Conservation (phyloP, 2,888 invertebrate genomes). For the Drosophila tripunctata region DNA sequence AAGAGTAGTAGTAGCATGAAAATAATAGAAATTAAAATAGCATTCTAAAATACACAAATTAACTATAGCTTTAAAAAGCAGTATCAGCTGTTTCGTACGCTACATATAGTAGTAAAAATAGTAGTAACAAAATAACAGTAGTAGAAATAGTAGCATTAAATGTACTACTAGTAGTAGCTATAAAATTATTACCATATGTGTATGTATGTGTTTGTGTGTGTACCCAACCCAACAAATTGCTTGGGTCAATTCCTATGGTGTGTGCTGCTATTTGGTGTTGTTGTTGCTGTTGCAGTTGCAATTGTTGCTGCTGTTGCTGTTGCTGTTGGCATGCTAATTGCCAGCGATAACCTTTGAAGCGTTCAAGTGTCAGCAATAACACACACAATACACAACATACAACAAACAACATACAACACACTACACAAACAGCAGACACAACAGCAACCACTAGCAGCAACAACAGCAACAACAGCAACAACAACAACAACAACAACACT, state of each 20-base stretch:
- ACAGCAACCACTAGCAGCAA: background rate
- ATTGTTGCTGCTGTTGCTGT: conserved; percentile 14
- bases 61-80: too few species aligned
- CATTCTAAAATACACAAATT: too few species aligned
- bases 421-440: conserved; percentile 11
- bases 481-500: conserved; percentile 15
- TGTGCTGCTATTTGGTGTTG: conserved; percentile 3
- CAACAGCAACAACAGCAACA: background rate
- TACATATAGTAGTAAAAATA: too few species aligned
- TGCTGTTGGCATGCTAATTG: conserved; percentile 61
- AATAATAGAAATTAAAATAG: too few species aligned
- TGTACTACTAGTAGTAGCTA: background rate
- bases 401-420: conserved; percentile 22
- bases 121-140: background rate
- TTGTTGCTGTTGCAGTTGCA: background rate
- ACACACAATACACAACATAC: conserved; percentile 27
- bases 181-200: background rate
- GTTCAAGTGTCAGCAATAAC: conserved; percentile 51
- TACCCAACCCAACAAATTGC: conserved; percentile 18
- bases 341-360: conserved; percentile 60
- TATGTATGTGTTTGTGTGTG: background rate
- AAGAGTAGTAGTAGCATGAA: too few species aligned
- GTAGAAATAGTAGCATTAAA: too few species aligned
- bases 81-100: too few species aligned
- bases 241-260: conserved; percentile 21